phyloP scores from a whole-genome alignment of 2,888 invertebrate species.

The Chirona hameri region DNA sequence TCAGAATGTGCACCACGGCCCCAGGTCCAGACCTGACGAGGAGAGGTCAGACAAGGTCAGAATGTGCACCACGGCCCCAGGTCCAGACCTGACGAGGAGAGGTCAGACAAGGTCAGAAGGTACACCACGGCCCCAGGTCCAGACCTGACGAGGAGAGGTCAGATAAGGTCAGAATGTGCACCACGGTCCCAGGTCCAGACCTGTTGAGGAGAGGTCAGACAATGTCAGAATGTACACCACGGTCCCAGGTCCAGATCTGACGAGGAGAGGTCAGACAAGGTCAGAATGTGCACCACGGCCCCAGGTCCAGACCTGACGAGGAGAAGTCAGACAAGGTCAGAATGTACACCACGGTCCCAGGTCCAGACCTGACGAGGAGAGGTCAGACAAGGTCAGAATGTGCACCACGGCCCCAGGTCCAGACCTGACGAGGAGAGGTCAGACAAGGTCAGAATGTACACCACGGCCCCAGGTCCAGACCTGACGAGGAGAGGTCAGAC shows the following conservation, averaged over 20 bases:
- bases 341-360: no score
- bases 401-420: background rate
- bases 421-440: no score
- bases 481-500: background rate
- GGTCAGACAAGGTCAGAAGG: background rate
- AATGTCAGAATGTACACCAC: background rate
- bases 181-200: background rate
- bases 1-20: constrained; percentile 13
- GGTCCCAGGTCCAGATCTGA: background rate
- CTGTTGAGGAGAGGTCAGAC: background rate
- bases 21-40: background rate
- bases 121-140: background rate
- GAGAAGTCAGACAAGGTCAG: no score
- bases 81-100: background rate
- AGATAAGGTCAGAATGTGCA: background rate
- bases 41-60: background rate
- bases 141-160: background rate
- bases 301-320: no score
- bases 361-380: background rate
- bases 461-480: background rate
- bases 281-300: background rate
- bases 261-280: background rate
- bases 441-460: background rate
- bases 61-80: background rate
- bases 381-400: background rate